Base-by-base conservation (phyloP, 2,113 vertebrate species). In the Xiphophorus hellerii region DNA sequence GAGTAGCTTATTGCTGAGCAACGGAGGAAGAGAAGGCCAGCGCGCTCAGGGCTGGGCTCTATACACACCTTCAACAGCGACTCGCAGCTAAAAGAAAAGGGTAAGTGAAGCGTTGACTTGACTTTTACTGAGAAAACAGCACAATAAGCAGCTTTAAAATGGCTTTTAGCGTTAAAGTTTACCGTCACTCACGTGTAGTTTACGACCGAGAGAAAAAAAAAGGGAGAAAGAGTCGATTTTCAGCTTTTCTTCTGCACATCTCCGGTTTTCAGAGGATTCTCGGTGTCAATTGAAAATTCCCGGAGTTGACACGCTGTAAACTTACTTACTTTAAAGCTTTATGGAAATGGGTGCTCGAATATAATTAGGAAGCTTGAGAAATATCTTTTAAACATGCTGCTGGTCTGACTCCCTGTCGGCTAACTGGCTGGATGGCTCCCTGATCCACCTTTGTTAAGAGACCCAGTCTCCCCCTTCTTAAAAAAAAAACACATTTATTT, bases 41-140 rank as follows among this genome's bases (percentile, higher is more conserved):
- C 75, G 77, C 80, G 20, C 78, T 28, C 88, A 83, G 89, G 91
- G 91, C 83, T 78, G 70, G 92, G 89, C 80, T 81, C 39, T 33
- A 65, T 73, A 69, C 75, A 70, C 81, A 71, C 15, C 66, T 22
- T 71, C 73, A 82, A 20, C 77, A 70, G 76, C 71, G 60, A 77
- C 64, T 54, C 67, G 42, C 73, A 75, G 60, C 70, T 8, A 44
- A 44, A 71, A 42, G 48, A 66, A 71, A 75, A 71, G 87, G 90
- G 92, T 92, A 77, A 88, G 88, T 78, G 63, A 71, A 9, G 8
- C 17, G 29, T 14, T 17, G 1, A 66, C 48, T 31, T 68, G 12
- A 51, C 62, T 83, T 83, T 62, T 73, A 80, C 29, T 60, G 1
- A n/a, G 33, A 20, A 0, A 30, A 61, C 6, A 33, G 12, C 2